phyloP scores from a whole-genome alignment of 2,797 vertebrate genomes.

The Scomberomorus guttatus region DNA sequence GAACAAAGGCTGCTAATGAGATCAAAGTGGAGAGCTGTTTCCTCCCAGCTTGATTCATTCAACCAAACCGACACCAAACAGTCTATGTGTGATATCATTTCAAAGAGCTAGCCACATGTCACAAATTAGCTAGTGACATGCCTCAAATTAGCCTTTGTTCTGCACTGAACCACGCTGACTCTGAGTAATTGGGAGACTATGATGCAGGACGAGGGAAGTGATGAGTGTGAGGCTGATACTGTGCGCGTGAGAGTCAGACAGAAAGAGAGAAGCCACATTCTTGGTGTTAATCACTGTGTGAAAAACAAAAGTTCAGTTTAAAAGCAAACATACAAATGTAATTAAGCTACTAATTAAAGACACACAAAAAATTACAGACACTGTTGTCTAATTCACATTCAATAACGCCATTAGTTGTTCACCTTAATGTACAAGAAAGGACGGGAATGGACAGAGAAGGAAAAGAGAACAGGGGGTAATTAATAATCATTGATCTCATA shows the following conservation, averaged over 20 bases:
- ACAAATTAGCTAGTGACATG: slow-evolving; percentile 80
- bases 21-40: slow-evolving; percentile 76
- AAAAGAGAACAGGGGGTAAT: neutral
- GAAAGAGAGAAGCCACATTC: slow-evolving; percentile 24
- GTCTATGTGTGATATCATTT: slow-evolving; percentile 78
- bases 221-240: slow-evolving; percentile 60
- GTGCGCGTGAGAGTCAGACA: neutral
- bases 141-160: slow-evolving; percentile 82
- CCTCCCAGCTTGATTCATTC: slow-evolving; percentile 63
- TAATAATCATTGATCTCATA: neutral
- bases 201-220: slow-evolving; percentile 69
- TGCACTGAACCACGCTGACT: slow-evolving; percentile 71
- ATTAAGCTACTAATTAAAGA: slow-evolving; percentile 7
- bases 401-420: slow-evolving; percentile 1
- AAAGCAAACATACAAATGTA: slow-evolving; percentile 25
- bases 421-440: slow-evolving; percentile 8
- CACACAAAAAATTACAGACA: neutral
- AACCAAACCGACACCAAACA: slow-evolving; percentile 62
- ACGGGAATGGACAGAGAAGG: neutral
- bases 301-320: slow-evolving; percentile 4
- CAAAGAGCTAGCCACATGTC: slow-evolving; percentile 79
- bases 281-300: slow-evolving; percentile 31
- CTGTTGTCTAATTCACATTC: slow-evolving; percentile 15
- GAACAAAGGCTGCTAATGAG: slow-evolving; percentile 70
- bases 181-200: slow-evolving; percentile 74